A percentile compares a stretch with the other conserved stretches of the same genome.
Conservation (phyloP, 2,113 vertebrate genomes). For the Steatornis caripensis region DNA sequence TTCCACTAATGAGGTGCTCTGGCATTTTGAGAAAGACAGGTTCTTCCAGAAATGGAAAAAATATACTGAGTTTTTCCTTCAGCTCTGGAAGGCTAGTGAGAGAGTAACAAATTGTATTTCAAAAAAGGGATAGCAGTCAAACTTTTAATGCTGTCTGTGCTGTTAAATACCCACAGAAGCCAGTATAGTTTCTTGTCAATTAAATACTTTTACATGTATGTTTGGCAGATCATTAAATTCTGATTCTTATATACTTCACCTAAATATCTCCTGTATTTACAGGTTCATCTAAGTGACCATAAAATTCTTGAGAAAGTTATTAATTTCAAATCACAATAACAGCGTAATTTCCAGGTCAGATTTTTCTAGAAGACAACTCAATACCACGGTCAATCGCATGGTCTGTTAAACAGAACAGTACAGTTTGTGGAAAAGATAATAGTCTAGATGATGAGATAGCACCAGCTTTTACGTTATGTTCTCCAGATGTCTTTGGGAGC, state of each 20-base stretch:
- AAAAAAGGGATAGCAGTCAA: slow-evolving; percentile 31
- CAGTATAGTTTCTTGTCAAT: not conserved
- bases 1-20: slow-evolving; percentile 53
- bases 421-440: slow-evolving; percentile 15
- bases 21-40: slow-evolving; percentile 35
- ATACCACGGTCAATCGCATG: not conserved
- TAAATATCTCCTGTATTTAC: slow-evolving; percentile 44
- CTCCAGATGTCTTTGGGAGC: slow-evolving; percentile 24
- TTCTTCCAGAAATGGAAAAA: slow-evolving; percentile 47
- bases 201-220: slow-evolving; percentile 20
- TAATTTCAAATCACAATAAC: slow-evolving; percentile 32
- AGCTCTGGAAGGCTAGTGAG: slow-evolving; percentile 36
- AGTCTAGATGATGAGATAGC: not conserved
- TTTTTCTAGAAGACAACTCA: slow-evolving; percentile 1
- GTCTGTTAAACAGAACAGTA: not conserved
- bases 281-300: slow-evolving; percentile 24
- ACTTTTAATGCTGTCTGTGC: slow-evolving; percentile 25
- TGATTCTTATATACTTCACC: slow-evolving; percentile 47
- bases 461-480: slow-evolving; percentile 5
- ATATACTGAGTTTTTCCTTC: slow-evolving; percentile 8
- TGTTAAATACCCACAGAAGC: slow-evolving; percentile 28
- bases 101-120: slow-evolving; percentile 60
- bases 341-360: slow-evolving; percentile 27
- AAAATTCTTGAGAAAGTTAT: slow-evolving; percentile 11
- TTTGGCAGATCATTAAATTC: slow-evolving; percentile 51